Evolutionary conservation across 2,113 vertebrate species (phyloP).

Genomic region (Mionectes macconnelli): DNA sequence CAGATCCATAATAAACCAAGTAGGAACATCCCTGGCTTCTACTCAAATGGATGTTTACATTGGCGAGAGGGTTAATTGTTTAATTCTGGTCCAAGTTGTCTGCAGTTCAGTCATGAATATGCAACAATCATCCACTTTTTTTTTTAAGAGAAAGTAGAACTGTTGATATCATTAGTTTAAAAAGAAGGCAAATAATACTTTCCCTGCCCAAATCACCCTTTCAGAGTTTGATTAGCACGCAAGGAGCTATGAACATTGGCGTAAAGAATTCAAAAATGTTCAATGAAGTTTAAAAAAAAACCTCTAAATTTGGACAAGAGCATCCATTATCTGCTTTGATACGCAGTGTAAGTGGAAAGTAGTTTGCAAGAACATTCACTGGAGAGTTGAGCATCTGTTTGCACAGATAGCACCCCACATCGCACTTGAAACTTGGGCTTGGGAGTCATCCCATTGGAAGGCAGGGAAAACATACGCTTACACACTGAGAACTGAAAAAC

Average conservation of each 20-base stretch:
- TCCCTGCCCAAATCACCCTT: background rate
- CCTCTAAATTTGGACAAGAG: background rate
- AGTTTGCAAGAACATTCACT: background rate
- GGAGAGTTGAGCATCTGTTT: background rate
- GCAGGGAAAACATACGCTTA: background rate
- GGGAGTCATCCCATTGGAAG: background rate
- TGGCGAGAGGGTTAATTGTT: conserved; percentile 64
- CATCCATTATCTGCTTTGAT: conserved; percentile 1
- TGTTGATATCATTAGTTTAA: background rate
- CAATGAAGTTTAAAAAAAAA: background rate
- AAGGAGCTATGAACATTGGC: background rate
- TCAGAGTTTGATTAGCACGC: background rate
- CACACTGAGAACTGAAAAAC: background rate
- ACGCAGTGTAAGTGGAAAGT: background rate
- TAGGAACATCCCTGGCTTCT: conserved; percentile 31
- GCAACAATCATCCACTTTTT: background rate
- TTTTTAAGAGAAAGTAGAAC: conserved; percentile 3
- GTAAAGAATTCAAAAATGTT: background rate
- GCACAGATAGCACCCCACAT: background rate
- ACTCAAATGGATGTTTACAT: conserved; percentile 53
- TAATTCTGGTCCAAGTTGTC: conserved; percentile 56
- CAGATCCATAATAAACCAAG: conserved; percentile 56
- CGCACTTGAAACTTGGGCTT: background rate
- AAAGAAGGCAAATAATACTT: background rate
- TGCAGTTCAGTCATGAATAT: conserved; percentile 53